Base-by-base conservation (phyloP, 2,888 invertebrate species). In the Caenorhabditis sp. region DNA sequence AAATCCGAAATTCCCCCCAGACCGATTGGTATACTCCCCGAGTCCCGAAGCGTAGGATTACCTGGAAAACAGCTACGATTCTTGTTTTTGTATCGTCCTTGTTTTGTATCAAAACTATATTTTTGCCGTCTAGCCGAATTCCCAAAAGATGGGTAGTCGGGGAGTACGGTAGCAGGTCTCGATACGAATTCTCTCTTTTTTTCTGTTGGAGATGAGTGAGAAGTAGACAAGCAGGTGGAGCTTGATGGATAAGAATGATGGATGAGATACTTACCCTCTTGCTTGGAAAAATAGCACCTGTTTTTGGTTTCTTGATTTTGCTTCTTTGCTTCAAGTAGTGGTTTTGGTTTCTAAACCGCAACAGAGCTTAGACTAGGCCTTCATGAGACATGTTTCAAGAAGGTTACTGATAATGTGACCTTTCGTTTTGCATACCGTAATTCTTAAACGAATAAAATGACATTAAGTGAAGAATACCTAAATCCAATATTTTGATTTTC, bases 21-120 rank as follows among this genome's bases (percentile, higher is more conserved):
- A 35, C 12, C 8, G 19, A 35, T 24, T 64, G 63, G 56, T 79
- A 79, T 70, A 79, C 70, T 70, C 70, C 79, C 79, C 19, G 22
- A 70, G 63, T 79, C 70, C 79, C 79, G 47, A 47, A 26, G 26
- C 22, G n/a, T 28, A 24, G 38, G 19, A 64, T 22, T 56, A 19
- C 10, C 44, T 51, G 59, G 68, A 68, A 76, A 59, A 68, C 68
- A 56, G 59, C 38, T 61, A 76, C 76, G 68, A 76, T 68, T 61
- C 22, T 76, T 76, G 75, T 75, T 75, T 66, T 75, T 58, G 47
- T 66, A 66, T 56, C 28, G 22, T 5, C 54, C 10, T 14, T 26
- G n/a, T 26, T 54, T 24, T 54, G 26, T 54, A 54, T 54, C 14
- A 2, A 1, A 12, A 63, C 35, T 41, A 26, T 47, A 41, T 41